phyloP scores from a whole-genome alignment of 2,888 invertebrate species.

The Nemurella pictetii region DNA sequence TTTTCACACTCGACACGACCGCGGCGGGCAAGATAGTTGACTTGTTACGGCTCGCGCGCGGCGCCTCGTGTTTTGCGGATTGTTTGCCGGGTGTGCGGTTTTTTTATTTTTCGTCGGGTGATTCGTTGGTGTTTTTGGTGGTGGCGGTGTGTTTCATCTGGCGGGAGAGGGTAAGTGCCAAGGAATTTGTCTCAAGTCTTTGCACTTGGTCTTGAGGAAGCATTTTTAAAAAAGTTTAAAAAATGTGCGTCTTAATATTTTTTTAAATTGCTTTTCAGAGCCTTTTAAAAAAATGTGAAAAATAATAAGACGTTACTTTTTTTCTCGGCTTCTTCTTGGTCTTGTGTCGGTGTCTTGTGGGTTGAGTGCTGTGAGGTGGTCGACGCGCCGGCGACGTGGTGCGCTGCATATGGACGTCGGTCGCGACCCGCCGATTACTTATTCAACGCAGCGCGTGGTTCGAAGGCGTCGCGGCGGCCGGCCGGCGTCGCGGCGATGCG shows the following conservation, averaged over 20 bases:
- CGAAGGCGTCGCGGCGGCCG: too few species aligned
- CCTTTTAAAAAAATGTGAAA: background rate
- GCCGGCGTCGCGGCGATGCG: too few species aligned
- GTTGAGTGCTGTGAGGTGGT: background rate
- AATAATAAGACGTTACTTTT: background rate
- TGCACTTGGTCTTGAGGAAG: background rate
- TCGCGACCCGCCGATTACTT: background rate
- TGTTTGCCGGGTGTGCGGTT: background rate
- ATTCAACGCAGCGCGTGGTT: background rate
- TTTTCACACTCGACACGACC: too few species aligned
- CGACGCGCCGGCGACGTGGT: background rate
- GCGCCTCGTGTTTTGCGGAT: background rate
- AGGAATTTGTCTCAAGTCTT: conserved; percentile 6
- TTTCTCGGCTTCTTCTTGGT: background rate
- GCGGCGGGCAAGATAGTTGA: too few species aligned
- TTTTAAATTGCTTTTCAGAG: background rate
- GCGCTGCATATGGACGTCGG: too few species aligned
- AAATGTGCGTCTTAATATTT: background rate
- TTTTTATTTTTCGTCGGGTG: background rate
- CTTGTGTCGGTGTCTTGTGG: background rate
- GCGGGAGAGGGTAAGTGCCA: background rate
- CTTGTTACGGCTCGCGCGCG: too few species aligned
- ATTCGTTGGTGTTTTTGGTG: background rate
- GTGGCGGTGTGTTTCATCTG: background rate
- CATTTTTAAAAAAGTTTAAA: background rate